Percentiles rank a stretch among this genome's conserved stretches.
Evolutionary conservation across 2,113 vertebrate species (phyloP).

Genomic region (Callospermophilus lateralis): DNA sequence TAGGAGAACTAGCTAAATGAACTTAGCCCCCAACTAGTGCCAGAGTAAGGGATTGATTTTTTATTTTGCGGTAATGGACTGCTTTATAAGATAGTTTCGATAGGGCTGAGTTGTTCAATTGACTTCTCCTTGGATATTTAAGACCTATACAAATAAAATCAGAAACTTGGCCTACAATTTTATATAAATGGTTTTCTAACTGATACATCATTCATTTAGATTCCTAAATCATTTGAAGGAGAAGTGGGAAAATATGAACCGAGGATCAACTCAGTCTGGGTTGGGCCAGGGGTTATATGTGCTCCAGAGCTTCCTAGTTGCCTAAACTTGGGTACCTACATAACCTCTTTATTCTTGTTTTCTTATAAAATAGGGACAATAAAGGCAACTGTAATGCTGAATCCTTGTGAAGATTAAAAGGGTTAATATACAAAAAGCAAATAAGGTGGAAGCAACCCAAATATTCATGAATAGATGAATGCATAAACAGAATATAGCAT

Average conservation of each 20-base stretch:
- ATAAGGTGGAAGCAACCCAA: not conserved
- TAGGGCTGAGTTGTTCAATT: not conserved
- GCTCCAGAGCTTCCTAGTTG: not conserved
- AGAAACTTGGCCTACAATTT: not conserved
- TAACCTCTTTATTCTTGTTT: not conserved
- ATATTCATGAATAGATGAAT: not conserved
- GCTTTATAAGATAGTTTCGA: not conserved
- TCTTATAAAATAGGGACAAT: not conserved
- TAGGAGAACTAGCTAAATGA: not conserved
- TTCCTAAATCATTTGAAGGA: not conserved
- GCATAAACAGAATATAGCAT: not conserved
- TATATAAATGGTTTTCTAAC: not conserved
- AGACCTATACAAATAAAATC: not conserved
- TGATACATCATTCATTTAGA: not conserved
- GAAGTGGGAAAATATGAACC: not conserved
- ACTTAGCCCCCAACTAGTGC: not conserved
- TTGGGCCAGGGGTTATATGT: not conserved
- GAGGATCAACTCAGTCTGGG: not conserved
- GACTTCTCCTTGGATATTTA: not conserved
- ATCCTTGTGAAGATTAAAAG: not conserved
- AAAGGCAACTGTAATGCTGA: not conserved
- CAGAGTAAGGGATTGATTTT: not conserved
- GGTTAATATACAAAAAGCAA: not conserved
- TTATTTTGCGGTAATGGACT: conserved; percentile 10
- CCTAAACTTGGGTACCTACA: not conserved